Conservation (phyloP, 2,113 vertebrate genomes). For the Dendrocopos noguchii region DNA sequence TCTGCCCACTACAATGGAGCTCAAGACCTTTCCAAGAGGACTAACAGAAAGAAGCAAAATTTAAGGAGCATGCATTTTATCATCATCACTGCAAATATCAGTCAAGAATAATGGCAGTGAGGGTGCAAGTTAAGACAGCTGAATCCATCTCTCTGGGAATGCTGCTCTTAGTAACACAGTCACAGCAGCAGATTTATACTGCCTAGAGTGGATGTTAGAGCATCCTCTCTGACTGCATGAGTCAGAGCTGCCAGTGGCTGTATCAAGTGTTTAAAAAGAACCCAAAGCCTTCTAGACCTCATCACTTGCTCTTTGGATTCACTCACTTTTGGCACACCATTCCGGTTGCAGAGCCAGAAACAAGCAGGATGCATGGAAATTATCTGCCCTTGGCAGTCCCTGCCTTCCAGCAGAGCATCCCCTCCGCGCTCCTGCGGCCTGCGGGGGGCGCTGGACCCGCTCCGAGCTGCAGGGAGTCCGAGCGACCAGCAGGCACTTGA, state of each 20-base stretch:
- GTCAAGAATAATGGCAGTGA: background rate
- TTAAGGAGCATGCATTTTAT: background rate
- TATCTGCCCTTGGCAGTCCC: background rate
- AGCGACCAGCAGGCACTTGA: background rate
- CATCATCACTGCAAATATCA: background rate
- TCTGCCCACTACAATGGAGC: background rate
- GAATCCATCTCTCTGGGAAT: background rate
- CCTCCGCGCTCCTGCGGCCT: background rate
- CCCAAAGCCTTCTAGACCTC: background rate
- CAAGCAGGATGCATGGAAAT: background rate
- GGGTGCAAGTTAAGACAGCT: background rate
- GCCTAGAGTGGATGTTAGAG: background rate
- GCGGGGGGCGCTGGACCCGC: background rate
- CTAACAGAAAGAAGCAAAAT: background rate
- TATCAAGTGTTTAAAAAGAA: background rate
- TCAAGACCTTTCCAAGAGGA: background rate
- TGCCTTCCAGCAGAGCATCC: background rate
- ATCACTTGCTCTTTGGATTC: background rate
- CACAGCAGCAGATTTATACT: background rate
- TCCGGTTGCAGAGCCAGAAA: background rate
- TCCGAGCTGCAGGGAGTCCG: background rate
- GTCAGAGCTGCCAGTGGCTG: background rate
- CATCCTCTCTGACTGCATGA: background rate
- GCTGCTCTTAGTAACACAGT: background rate
- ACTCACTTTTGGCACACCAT: background rate